A percentile compares a stretch with the other conserved stretches of the same genome.
Conservation (phyloP, 2,888 invertebrate genomes). For the Sarcophaga caerulescens region DNA sequence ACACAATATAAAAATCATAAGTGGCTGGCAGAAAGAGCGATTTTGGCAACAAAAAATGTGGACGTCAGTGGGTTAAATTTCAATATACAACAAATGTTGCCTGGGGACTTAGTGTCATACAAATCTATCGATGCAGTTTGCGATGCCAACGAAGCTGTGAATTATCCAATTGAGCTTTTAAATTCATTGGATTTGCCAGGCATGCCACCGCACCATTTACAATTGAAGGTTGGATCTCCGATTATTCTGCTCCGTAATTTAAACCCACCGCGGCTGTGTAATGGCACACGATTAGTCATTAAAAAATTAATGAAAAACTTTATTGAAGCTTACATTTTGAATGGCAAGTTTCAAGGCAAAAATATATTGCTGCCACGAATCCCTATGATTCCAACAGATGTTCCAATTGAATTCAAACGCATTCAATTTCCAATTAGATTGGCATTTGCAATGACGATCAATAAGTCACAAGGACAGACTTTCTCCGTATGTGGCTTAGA, state of each 20-base stretch:
- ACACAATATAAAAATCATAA: not conserved
- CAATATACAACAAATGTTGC: constrained; percentile 23
- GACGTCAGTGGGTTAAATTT: constrained; percentile 11
- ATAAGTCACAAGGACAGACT: too few relatives aligned
- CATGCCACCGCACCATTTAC: not conserved
- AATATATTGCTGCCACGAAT: too few relatives aligned
- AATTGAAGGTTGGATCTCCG: not conserved
- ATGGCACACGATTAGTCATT: not conserved
- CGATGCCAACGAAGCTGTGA: not conserved
- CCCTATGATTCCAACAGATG: too few relatives aligned
- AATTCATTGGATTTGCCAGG: constrained; percentile 1
- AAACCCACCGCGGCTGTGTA: too few relatives aligned
- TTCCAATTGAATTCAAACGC: too few relatives aligned
- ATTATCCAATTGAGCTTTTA: not conserved
- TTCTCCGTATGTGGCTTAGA: too few relatives aligned
- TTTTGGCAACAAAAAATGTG: constrained; percentile 16
- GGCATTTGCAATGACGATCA: too few relatives aligned
- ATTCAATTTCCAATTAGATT: too few relatives aligned
- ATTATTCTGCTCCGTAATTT: too few relatives aligned
- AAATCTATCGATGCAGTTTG: constrained; percentile 10
- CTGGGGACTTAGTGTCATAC: constrained; percentile 7
- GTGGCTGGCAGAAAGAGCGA: too few relatives aligned
- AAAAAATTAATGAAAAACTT: constrained; percentile 9
- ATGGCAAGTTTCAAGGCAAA: not conserved
- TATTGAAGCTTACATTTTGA: not conserved